phyloP scores from a whole-genome alignment of 2,113 vertebrate species.

The Bostrychus sinensis region DNA sequence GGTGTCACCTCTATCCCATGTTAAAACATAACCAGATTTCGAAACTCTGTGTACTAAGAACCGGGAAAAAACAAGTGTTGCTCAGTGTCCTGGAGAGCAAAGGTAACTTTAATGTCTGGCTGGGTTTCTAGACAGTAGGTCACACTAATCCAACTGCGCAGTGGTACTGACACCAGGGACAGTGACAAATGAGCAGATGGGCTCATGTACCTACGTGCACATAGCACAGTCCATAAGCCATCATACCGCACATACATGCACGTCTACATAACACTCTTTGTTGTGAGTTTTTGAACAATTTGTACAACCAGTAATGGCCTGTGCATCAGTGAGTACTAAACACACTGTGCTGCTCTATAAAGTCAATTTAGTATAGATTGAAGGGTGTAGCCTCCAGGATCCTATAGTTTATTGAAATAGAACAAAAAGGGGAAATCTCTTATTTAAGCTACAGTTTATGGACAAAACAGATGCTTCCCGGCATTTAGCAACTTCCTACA shows the following conservation, averaged over 20 bases:
- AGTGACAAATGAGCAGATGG: constrained; percentile 20
- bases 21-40: constrained; percentile 47
- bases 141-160: constrained; percentile 26
- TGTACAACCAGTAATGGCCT: constrained; percentile 15
- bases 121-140: constrained; percentile 46
- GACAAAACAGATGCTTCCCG: constrained; percentile 7
- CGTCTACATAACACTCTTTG: constrained; percentile 16
- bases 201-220: constrained; percentile 10
- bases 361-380: constrained; percentile 7
- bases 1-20: constrained; percentile 28
- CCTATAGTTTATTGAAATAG: constrained; percentile 28
- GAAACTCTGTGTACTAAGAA: constrained; percentile 37
- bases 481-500: not conserved
- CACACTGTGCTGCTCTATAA: constrained; percentile 17
- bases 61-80: constrained; percentile 60
- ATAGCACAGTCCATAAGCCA: not conserved
- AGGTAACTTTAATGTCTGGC: constrained; percentile 76
- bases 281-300: constrained; percentile 21
- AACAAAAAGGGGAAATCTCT: constrained; percentile 14
- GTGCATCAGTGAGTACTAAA: constrained; percentile 1
- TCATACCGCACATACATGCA: not conserved
- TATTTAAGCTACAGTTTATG: constrained; percentile 12
- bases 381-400: constrained; percentile 16
- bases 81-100: constrained; percentile 60
- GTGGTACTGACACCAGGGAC: constrained; percentile 31